Base-by-base conservation (phyloP, 2,113 vertebrate species). In the Bos indicus region DNA sequence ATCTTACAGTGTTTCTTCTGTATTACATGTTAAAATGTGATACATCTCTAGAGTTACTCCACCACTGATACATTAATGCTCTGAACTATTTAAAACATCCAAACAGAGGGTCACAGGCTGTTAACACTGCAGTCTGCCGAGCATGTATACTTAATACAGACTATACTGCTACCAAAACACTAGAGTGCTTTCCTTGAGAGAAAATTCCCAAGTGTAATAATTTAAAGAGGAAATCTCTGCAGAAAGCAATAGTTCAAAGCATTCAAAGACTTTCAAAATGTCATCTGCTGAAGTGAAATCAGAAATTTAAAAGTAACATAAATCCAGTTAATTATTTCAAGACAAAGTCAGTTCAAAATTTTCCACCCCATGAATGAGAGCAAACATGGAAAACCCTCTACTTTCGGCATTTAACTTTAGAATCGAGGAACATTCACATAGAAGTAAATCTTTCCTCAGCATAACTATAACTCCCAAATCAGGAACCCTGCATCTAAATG, bases 341-440 rank as follows among this genome's bases (percentile, higher is more conserved):
- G 52, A 93, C 33, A 95, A 90, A 92, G 74, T 95, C 54, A 95
- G 26, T 88, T 97, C 74, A 90, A 81, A 59, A 97, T 62, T 92
- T 87, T 91, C 78, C 6, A 85, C 26, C 28, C 52, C n/a, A 90
- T 92, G 52, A 52, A 52, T 84, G 15, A 80, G 52, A 96, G 48
- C n/a, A 78, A 91, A 88, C 67, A 23, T 16, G 26, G 28, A 56
- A 93, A 85, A 43, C 17, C 80, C 15, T 46, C 60, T 1, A 78
- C 4, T 16, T 10, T 10, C 8, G 7, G 23, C 28, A 36, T 40
- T 71, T 83, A 14, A 56, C 40, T 96, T 81, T 52, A 56, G 52
- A 96, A 46, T 86, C 19, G 85, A 92, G 51, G 95, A 93, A 80
- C 8, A 56, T 30, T 62, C 21, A 23, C 30, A 30, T 0, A 43